Percentiles rank a stretch among this genome's conserved stretches.
phyloP scores from a whole-genome alignment of 2,113 vertebrate species.

The Nothoprocta perdicaria region DNA sequence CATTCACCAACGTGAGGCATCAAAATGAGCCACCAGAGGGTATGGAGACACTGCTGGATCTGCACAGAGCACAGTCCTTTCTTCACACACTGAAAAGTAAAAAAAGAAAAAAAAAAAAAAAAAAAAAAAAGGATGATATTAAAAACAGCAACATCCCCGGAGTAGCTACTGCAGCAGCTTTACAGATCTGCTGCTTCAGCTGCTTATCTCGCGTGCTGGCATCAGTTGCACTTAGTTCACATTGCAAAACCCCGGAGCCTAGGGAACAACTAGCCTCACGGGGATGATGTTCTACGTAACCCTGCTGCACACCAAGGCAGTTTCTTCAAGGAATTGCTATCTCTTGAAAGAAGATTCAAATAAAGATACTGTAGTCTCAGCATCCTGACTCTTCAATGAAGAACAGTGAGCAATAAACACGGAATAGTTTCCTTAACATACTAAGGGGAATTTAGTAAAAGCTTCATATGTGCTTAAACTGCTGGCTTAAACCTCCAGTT shows the following conservation, averaged over 20 bases:
- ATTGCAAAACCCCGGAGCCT: background rate
- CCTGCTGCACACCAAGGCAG: background rate
- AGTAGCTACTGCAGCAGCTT: background rate
- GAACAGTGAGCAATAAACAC: background rate
- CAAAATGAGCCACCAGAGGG: background rate
- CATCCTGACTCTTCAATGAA: background rate
- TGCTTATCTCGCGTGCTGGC: background rate
- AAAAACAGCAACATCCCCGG: background rate
- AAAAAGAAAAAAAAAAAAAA: background rate
- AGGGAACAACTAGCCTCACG: background rate
- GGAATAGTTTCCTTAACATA: background rate
- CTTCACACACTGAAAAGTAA: background rate
- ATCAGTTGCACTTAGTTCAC: background rate
- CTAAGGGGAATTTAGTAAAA: background rate
- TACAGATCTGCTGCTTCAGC: background rate
- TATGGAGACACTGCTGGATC: background rate
- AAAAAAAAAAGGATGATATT: background rate
- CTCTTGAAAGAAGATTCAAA: background rate
- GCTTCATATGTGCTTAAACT: background rate
- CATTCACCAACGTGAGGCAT: background rate
- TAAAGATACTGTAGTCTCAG: background rate
- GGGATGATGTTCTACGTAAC: background rate
- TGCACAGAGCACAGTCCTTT: background rate
- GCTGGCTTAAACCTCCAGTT: background rate
- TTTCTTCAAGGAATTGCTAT: background rate